These are phyloP conservation scores for Leuctra nigra DNA, from an alignment of 2,888 invertebrate species.

Conservation along the genomic window DNA sequence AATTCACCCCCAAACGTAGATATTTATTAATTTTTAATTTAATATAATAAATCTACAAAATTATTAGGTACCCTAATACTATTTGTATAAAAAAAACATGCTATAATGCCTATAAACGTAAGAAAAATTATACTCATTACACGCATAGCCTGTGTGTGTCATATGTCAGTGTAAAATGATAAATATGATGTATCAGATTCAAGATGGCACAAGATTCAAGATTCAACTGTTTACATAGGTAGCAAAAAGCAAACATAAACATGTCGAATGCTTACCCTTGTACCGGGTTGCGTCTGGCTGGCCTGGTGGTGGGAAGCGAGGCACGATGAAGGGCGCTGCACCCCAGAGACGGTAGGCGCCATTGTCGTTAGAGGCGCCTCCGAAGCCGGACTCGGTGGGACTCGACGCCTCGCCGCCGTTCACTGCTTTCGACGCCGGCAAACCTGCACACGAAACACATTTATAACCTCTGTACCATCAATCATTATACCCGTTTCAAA, in stretches of 20 bases:
- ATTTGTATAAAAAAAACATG: too few species aligned
- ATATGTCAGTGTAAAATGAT: too few species aligned
- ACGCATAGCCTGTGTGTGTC: too few species aligned
- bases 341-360: slow-evolving; percentile 25
- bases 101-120: too few species aligned
- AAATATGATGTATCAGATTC: background rate
- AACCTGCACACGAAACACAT: too few species aligned
- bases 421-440: background rate
- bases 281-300: slow-evolving; percentile 8
- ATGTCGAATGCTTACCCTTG: slow-evolving; percentile 11
- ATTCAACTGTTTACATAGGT: background rate
- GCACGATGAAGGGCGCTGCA: slow-evolving; percentile 20
- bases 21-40: too few species aligned
- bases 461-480: too few species aligned
- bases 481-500: too few species aligned
- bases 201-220: background rate
- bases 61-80: too few species aligned
- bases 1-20: too few species aligned
- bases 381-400: slow-evolving; percentile 3
- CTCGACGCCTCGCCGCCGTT: background rate
- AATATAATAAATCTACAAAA: too few species aligned
- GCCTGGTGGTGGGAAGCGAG: slow-evolving; percentile 3
- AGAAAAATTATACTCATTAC: too few species aligned
- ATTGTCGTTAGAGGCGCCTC: slow-evolving; percentile 10
- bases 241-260: background rate